Conservation (phyloP, 2,113 vertebrate genomes). For the Ceratotherium simum region DNA sequence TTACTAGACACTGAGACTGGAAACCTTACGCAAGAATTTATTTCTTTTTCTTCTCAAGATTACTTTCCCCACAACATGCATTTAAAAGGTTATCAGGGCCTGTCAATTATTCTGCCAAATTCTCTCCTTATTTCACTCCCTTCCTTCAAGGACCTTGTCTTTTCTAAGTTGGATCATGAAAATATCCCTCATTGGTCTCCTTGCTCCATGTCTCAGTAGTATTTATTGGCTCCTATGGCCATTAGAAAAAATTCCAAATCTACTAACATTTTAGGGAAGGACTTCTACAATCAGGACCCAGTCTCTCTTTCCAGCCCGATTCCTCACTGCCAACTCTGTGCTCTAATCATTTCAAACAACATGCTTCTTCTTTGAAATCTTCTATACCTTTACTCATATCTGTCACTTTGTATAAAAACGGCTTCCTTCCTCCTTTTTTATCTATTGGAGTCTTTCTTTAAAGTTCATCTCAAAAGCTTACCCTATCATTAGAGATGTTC, state of each 20-base stretch:
- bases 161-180: background rate
- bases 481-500: background rate
- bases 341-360: constrained; percentile 9
- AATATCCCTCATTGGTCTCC: background rate
- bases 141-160: background rate
- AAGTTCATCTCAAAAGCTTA: background rate
- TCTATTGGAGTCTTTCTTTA: background rate
- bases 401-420: background rate
- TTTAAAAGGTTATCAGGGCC: background rate
- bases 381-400: background rate
- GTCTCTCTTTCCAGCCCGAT: background rate
- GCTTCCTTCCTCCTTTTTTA: background rate
- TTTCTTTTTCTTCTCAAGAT: background rate
- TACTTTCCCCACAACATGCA: background rate
- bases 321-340: background rate
- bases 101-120: background rate
- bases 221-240: background rate
- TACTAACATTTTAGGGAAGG: background rate
- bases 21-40: background rate
- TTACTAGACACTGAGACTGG: background rate
- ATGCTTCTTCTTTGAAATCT: background rate
- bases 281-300: background rate
- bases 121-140: background rate
- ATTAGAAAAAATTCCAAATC: background rate
- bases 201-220: background rate